phyloP scores from a whole-genome alignment of 2,888 invertebrate genomes.

The Odontocerum albicorne region DNA sequence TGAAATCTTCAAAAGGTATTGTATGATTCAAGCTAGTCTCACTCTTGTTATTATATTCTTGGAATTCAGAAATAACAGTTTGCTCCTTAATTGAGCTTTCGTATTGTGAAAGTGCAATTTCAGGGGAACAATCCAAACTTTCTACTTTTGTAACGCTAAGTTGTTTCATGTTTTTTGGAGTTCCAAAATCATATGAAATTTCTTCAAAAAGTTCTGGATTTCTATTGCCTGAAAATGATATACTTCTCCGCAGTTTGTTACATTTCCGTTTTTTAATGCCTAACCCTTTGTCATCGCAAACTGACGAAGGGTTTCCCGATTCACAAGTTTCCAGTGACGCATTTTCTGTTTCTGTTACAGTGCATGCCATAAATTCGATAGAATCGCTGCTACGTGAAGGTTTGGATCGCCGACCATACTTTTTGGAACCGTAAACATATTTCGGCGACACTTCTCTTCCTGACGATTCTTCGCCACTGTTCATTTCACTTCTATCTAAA shows the following conservation, averaged over 20 bases:
- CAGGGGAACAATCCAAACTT: conserved; percentile 13
- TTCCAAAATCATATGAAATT: neutral
- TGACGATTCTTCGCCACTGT: conserved; percentile 59
- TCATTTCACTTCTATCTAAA: conserved; percentile 39
- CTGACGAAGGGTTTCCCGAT: conserved; percentile 43
- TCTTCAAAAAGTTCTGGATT: conserved; percentile 7
- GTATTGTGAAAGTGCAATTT: neutral
- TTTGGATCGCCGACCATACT: conserved; percentile 72
- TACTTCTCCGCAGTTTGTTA: conserved; percentile 57
- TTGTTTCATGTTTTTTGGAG: neutral
- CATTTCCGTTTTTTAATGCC: conserved; percentile 53
- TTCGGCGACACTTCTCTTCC: conserved; percentile 74
- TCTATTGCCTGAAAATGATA: conserved; percentile 55
- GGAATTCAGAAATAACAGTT: neutral
- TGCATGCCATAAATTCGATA: conserved; percentile 7
- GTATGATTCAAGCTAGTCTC: neutral
- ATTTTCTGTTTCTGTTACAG: conserved; percentile 19
- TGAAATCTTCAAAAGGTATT: conserved; percentile 8
- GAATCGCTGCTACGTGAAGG: conserved; percentile 48
- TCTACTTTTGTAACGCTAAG: conserved; percentile 13
- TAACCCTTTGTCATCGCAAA: conserved; percentile 47
- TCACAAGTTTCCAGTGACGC: conserved; percentile 39
- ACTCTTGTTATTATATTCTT: conserved; percentile 18
- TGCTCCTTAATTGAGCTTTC: neutral
- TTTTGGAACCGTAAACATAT: conserved; percentile 72